Percentiles rank a stretch among this genome's conserved stretches.
Evolutionary conservation across 2,888 invertebrate genomes (phyloP).

Genomic region (Malachius bipustulatus): DNA sequence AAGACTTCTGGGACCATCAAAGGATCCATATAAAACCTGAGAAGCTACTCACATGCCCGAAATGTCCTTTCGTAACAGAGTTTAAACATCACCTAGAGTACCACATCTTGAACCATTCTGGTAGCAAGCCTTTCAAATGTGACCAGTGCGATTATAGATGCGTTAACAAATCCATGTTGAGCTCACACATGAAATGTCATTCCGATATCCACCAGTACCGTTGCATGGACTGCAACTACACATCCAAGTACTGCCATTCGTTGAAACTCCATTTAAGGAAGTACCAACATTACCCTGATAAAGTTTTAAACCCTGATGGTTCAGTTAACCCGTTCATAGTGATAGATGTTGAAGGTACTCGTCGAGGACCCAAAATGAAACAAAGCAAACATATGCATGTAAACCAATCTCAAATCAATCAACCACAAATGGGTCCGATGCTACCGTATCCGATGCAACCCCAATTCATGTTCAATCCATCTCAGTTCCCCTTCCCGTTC

Average conservation of each 20-base stretch:
- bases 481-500: conserved; percentile 19
- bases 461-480: conserved; percentile 12
- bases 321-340: conserved; percentile 77
- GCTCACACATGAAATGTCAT: conserved; percentile 95
- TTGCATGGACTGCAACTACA: conserved; percentile 88
- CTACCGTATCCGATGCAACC: conserved; percentile 10
- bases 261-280: conserved; percentile 90
- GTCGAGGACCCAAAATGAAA: conserved; percentile 66
- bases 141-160: conserved; percentile 79
- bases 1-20: conserved; percentile 89
- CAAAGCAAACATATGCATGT: too few species aligned
- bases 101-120: conserved; percentile 88
- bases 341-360: conserved; percentile 83
- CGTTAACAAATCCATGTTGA: conserved; percentile 98
- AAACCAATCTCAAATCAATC: conserved; percentile 5
- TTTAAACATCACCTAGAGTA: conserved; percentile 98
- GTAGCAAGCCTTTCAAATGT: conserved; percentile 92
- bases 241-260: conserved; percentile 96
- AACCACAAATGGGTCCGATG: conserved; percentile 11
- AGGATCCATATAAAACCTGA: conserved; percentile 87
- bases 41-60: conserved; percentile 78
- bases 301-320: conserved; percentile 82
- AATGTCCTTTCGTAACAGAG: conserved; percentile 95
- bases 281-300: conserved; percentile 80
- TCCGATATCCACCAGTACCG: conserved; percentile 85